These are phyloP conservation scores for Turritopsis dohrnii DNA, from an alignment of 30 jellyfish, hydroid and myxozoan species.

Conservation along the genomic window DNA sequence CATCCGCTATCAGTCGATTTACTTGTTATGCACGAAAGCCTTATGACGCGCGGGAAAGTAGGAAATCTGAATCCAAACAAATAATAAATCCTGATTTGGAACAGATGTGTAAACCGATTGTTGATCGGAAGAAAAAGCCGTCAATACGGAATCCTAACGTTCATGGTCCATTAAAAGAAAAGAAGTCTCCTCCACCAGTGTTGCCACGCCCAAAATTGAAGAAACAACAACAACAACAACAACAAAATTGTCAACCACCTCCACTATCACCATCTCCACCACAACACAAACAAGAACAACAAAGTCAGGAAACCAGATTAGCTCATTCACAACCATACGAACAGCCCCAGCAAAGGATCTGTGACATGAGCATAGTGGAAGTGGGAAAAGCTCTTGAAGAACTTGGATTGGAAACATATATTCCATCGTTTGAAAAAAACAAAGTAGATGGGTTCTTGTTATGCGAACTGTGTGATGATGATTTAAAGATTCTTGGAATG, in stretches of 20 bases:
- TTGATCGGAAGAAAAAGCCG: neutral
- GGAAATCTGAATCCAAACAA: neutral
- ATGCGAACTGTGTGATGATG: neutral
- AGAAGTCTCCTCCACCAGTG: neutral
- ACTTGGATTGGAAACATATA: neutral
- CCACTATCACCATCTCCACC: neutral
- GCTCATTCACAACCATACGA: neutral
- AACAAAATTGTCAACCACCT: neutral
- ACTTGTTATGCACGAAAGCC: neutral
- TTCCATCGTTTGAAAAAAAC: neutral
- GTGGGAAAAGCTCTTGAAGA: neutral
- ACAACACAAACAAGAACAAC: neutral
- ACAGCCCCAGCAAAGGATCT: neutral
- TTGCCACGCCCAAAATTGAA: neutral
- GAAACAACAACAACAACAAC: neutral
- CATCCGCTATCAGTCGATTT: neutral
- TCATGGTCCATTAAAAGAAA: neutral
- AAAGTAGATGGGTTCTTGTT: neutral
- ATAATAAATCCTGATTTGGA: neutral
- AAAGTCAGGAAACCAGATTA: neutral
- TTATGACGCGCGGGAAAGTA: neutral
- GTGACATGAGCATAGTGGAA: slow-evolving; percentile 1
- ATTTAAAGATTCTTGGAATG: neutral
- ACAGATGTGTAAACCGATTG: neutral
- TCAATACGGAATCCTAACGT: neutral